Evolutionary conservation across 2,113 vertebrate species (phyloP), one percentile per base, ranked within the genome.

Genomic region (Catagonus wagneri): DNA sequence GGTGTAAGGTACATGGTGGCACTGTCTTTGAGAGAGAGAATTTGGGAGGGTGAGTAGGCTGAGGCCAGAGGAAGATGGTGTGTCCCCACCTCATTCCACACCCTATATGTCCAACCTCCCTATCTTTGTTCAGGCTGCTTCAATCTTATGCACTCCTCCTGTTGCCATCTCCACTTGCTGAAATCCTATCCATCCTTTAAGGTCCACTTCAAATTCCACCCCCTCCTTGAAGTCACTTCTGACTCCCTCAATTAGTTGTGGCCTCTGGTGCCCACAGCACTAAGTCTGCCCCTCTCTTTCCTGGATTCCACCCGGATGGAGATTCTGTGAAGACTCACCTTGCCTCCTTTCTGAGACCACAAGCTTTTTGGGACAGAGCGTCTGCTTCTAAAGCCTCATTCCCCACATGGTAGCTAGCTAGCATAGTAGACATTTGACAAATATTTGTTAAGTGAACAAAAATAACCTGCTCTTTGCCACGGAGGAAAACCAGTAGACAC

Each of bases 361-460:
- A 84, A 2, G 72, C 27, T 76, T 76, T 94, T 58, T 2, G 81
- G 54, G 66, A 60, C 61, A 25, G 20, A 29, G 23, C 61, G 66
- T 87, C 71, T 56, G 61, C 34, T 65, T 65, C 85, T 69, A 14
- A 13, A 66, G 34, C 71, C 75, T 79, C 9, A 0, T 65, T 87
- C 12, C 29, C 83, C 56, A 54, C 27, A 71, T 6, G 1, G 84
- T 50, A 85, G 76, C 71, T 11, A 90, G 32, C 69, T 32, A n/a
- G 50, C 85, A 32, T 3, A 29, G 66, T 6, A 94, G 93, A 96
- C 34, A 1, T 61, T 86, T 85, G 93, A 81, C 76, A 97, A 96
- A 97, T 94, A 97, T 95, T 96, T 95, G 80, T 74, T 78, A 97
- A 95, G 79, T 88, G 76, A 96, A 54, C 63, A 90, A 94, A 97